phyloP scores from a whole-genome alignment of 2,113 vertebrate genomes.

The Riparia riparia region DNA sequence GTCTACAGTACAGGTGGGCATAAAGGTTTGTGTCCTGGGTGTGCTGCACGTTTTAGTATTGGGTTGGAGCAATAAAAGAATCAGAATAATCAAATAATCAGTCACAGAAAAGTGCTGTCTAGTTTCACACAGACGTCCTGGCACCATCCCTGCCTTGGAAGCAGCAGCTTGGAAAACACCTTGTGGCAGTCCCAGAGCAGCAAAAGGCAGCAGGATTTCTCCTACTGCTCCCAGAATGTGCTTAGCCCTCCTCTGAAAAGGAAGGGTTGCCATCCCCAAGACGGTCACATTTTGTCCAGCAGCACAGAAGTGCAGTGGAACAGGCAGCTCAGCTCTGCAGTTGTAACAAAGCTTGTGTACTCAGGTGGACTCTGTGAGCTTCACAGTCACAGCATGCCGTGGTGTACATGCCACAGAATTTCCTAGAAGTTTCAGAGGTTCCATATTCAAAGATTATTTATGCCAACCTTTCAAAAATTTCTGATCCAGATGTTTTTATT shows the following conservation, averaged over 20 bases:
- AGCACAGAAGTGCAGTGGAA: rapidly evolving
- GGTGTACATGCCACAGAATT: rapidly evolving
- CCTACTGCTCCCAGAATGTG: not conserved
- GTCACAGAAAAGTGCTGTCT: too few species aligned
- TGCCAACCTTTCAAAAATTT: not conserved
- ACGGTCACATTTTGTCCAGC: not conserved
- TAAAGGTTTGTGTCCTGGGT: not conserved
- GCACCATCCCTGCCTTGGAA: not conserved
- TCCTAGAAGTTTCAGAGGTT: not conserved
- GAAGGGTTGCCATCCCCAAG: not conserved
- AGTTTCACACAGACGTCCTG: not conserved
- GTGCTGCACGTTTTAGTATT: not conserved
- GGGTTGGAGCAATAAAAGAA: not conserved
- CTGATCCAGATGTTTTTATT: not conserved
- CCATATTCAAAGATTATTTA: not conserved
- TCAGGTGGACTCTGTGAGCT: not conserved
- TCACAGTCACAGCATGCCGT: rapidly evolving
- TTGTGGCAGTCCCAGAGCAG: not conserved
- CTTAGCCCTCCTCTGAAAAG: not conserved
- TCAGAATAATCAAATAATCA: not conserved
- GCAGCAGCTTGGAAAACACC: not conserved
- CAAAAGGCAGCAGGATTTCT: not conserved
- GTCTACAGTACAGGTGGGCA: not conserved
- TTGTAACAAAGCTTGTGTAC: not conserved
- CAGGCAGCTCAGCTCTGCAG: not conserved